Evolutionary conservation across 2,113 vertebrate species (phyloP), one percentile per base, ranked within the genome.

Genomic region (Chaenogobius annularis): DNA sequence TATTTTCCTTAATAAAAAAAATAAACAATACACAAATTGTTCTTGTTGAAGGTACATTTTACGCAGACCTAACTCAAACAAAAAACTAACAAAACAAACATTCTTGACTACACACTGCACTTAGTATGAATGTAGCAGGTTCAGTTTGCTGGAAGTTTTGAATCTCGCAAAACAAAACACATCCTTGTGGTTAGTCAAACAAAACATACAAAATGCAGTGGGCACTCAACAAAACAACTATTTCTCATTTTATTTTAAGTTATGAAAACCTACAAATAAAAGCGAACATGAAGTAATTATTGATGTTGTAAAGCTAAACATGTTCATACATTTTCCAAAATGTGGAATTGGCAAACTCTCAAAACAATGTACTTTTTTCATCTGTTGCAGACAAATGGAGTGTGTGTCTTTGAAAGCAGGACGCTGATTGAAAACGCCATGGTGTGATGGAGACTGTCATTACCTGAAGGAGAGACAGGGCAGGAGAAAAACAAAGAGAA

Each of bases 341-440:
- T 43, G 37, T 43, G 61, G 35, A n/a, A 43, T n/a, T 19, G 35
- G 9, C 48, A 66, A 61, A 76, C 68, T 87, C 82, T 73, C 62
- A 81, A 88, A 88, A 81, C 84, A 83, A 78, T 68, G 72, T 72
- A 73, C 72, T 82, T 65, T 84, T 83, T 78, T 10, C 75, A 73
- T 65, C 73, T 52, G 73, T 80, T 80, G 66, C 67, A 72, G 81
- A 63, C 64, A 62, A 78, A 87, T 88, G 70, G 83, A 87, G 78
- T 68, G 77, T 61, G 73, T 84, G 73, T 75, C 78, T 84, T 77
- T 83, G 70, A 83, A 83, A 83, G 23, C 70, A 63, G 77, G 69
- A 44, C 80, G 48, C 66, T 85, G 82, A 89, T 75, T 88, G 86
- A 85, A 88, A 88, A 85, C 72, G 59, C 83, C 80, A 73, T 63